Base-by-base conservation (phyloP, 2,797 vertebrate genomes). In the Ambastaia sidthimunki region DNA sequence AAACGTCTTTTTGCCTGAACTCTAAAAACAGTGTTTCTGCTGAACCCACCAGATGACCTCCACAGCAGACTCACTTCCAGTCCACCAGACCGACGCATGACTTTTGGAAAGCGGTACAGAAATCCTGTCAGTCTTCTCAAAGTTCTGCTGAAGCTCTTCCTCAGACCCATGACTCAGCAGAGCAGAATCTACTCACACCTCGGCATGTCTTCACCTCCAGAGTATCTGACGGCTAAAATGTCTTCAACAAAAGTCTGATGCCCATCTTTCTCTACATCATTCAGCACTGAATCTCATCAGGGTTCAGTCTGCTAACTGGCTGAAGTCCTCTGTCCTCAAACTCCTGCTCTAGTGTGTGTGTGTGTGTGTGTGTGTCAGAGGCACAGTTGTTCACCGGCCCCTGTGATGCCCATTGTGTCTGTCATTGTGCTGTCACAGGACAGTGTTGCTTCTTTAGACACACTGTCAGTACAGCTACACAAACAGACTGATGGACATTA, bases 51-150 rank as follows among this genome's bases (percentile, higher is more conserved):
- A 0, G 90, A 86, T 80, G 59, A 86, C 60, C 81, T 91, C 92
- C 91, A 93, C 63, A 93, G 83, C 77, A 89, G 85, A n/a, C 87
- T 60, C 72, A 94, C 84, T 37, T 93, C 92, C 90, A 92, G 85
- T 0, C 84, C 84, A 3, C 92, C 86, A 0, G 89, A 91, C 62
- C 86, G 85, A 0, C 86, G 83, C 84, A 91, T 86, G 78, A 80
- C 82, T 89, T 91, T 92, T 0, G 92, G 89, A 70, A 93, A 87
- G 7, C 89, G 83, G 50, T 82, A 88, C 71, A 93, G 91, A 82
- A 93, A 87, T 59, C 86, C 85, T 0, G 89, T 92, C 25, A 94
- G 57, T 66, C 90, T 89, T 80, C 89, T 86, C 18, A 93, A 63
- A 54, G 89, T 89, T 80, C 83, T 90, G 15, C 87, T 87, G 31